Conservation (phyloP, 2,888 invertebrate species). For the Agonopterix alstromeriana region DNA sequence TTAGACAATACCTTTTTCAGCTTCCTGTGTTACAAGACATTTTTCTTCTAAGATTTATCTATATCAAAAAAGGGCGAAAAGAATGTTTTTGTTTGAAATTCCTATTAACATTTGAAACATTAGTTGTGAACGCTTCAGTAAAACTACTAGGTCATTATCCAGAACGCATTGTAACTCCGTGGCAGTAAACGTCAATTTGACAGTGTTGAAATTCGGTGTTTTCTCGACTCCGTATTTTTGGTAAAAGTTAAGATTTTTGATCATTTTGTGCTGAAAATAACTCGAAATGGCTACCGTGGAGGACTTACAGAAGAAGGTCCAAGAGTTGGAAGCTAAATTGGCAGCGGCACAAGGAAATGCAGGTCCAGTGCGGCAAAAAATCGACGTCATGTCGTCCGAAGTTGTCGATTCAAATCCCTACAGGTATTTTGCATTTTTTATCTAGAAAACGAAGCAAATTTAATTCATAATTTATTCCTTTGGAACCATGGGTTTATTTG, state of each 20-base stretch:
- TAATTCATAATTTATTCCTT: too few relatives aligned
- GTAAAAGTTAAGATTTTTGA: constrained; percentile 7
- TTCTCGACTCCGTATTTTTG: neutral
- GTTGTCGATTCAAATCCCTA: constrained; percentile 99
- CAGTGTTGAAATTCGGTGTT: constrained; percentile 10
- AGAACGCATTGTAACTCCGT: constrained; percentile 10
- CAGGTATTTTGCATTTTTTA: constrained; percentile 77
- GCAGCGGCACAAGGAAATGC: constrained; percentile 58
- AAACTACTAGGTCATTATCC: too few relatives aligned
- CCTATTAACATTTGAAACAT: too few relatives aligned
- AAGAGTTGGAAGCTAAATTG: constrained; percentile 80
- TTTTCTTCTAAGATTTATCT: too few relatives aligned
- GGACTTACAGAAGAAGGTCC: constrained; percentile 77
- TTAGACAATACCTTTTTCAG: too few relatives aligned
- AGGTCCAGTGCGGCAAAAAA: constrained; percentile 81
- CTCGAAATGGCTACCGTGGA: constrained; percentile 76
- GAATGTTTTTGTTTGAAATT: too few relatives aligned
- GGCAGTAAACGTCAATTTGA: constrained; percentile 28
- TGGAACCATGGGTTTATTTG: too few relatives aligned
- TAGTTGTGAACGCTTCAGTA: too few relatives aligned
- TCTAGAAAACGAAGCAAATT: constrained; percentile 1
- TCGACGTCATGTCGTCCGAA: constrained; percentile 94
- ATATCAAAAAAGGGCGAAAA: too few relatives aligned
- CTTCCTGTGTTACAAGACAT: too few relatives aligned
- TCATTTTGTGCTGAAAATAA: constrained; percentile 13